phyloP scores from a whole-genome alignment of 2,113 vertebrate species.

The Puffinus mauretanicus region DNA sequence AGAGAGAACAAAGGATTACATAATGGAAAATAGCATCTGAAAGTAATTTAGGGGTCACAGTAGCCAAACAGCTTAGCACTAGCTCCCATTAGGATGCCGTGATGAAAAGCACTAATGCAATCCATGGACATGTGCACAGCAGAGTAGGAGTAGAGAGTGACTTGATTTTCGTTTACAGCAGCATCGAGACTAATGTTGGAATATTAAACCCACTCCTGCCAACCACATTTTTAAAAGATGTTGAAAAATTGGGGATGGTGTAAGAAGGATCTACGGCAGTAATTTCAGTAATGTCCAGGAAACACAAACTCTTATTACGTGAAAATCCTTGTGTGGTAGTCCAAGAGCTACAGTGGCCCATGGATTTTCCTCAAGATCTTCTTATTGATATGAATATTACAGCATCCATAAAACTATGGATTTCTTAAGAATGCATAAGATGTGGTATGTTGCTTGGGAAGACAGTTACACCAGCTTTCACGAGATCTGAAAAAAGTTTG shows the following conservation, averaged over 20 bases:
- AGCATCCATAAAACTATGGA: not conserved
- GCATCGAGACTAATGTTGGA: not conserved
- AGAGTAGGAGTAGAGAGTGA: not conserved
- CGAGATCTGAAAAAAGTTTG: not conserved
- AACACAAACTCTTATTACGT: not conserved
- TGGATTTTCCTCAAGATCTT: not conserved
- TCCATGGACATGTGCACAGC: not conserved
- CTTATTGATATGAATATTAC: not conserved
- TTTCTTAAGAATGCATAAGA: not conserved
- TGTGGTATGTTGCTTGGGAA: not conserved
- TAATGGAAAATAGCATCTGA: conserved; percentile 56
- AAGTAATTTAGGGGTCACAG: conserved; percentile 61
- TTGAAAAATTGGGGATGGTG: not conserved
- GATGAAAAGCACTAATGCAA: conserved; percentile 62
- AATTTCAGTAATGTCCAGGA: not conserved
- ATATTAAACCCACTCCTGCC: not conserved
- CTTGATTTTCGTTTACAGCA: conserved; percentile 8
- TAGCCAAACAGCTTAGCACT: conserved; percentile 49
- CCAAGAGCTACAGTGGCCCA: not conserved
- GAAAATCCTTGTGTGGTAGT: not conserved
- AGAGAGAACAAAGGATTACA: conserved; percentile 50
- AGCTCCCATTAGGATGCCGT: conserved; percentile 32
- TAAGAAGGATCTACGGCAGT: not conserved
- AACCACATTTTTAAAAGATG: not conserved
- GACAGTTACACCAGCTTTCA: not conserved